phyloP scores from a whole-genome alignment of 1,140 invertebrate species.

The Musca domestica region DNA sequence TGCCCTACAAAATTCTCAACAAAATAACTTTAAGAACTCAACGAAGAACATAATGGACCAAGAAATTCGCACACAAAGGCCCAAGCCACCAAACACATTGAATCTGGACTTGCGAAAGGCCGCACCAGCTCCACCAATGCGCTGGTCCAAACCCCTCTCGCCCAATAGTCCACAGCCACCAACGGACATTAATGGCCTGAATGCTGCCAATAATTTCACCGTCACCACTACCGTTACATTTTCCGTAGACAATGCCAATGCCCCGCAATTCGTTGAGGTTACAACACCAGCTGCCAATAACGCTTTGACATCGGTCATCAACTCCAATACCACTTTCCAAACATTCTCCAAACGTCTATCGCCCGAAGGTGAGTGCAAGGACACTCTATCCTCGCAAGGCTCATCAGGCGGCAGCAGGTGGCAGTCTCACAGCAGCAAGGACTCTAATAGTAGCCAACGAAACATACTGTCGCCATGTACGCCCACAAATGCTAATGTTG shows the following conservation, averaged over 20 bases:
- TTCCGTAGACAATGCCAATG: slow-evolving; percentile 64
- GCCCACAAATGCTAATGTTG: slow-evolving; percentile 20
- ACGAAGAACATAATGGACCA: slow-evolving; percentile 24
- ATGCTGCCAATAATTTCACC: slow-evolving; percentile 66
- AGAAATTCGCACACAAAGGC: slow-evolving; percentile 64
- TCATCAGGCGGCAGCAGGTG: slow-evolving; percentile 55
- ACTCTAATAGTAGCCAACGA: slow-evolving; percentile 41
- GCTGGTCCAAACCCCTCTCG: slow-evolving; percentile 64
- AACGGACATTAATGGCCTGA: slow-evolving; percentile 61
- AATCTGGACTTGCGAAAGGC: slow-evolving; percentile 64
- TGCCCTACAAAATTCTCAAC: not conserved
- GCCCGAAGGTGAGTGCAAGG: slow-evolving; percentile 57
- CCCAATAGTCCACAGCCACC: slow-evolving; percentile 60
- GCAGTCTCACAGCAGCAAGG: slow-evolving; percentile 37
- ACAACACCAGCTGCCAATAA: slow-evolving; percentile 42
- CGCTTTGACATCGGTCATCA: slow-evolving; percentile 42
- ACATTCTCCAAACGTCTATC: slow-evolving; percentile 56
- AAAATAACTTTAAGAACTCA: slow-evolving; percentile 7
- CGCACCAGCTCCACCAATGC: slow-evolving; percentile 62
- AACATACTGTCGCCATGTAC: slow-evolving; percentile 41
- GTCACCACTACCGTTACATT: slow-evolving; percentile 81
- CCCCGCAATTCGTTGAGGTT: slow-evolving; percentile 54
- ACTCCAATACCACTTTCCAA: slow-evolving; percentile 47
- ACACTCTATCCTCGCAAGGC: slow-evolving; percentile 55
- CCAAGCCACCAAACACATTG: slow-evolving; percentile 77